phyloP scores from a whole-genome alignment of 2,797 vertebrate genomes.

The Coilia nasus region DNA sequence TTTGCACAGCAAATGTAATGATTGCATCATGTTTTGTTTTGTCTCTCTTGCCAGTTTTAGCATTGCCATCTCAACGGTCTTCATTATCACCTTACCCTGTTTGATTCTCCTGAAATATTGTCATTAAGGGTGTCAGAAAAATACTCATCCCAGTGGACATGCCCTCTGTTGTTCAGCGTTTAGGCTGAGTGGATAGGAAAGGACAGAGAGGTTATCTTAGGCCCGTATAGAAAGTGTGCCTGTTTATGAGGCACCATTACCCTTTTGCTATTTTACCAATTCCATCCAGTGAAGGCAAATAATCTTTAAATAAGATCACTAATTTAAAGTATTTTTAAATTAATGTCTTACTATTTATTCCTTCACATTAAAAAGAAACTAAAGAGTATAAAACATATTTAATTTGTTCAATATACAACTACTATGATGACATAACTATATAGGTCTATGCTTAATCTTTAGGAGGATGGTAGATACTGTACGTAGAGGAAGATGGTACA shows the following conservation, averaged over 20 bases:
- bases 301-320: no score
- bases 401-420: no score
- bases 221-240: not conserved
- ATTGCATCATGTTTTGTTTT: slow-evolving; percentile 11
- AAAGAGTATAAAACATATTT: no score
- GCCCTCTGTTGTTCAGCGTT: not conserved
- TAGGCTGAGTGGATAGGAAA: not conserved
- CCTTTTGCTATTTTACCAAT: no score
- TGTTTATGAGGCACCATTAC: not conserved
- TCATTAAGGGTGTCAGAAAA: not conserved
- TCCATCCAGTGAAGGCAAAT: no score
- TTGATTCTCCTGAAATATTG: not conserved
- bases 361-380: no score
- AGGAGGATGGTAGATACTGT: no score
- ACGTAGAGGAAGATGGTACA: no score
- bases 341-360: no score
- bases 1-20: not conserved
- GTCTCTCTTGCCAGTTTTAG: not conserved
- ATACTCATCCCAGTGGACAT: not conserved
- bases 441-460: no score
- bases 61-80: not conserved
- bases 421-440: no score
- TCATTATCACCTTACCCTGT: not conserved
- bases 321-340: no score
- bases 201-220: not conserved